These are phyloP conservation scores for Drosophila yooni DNA, from an alignment of 2,888 invertebrate genomes.

Conservation along the genomic window DNA sequence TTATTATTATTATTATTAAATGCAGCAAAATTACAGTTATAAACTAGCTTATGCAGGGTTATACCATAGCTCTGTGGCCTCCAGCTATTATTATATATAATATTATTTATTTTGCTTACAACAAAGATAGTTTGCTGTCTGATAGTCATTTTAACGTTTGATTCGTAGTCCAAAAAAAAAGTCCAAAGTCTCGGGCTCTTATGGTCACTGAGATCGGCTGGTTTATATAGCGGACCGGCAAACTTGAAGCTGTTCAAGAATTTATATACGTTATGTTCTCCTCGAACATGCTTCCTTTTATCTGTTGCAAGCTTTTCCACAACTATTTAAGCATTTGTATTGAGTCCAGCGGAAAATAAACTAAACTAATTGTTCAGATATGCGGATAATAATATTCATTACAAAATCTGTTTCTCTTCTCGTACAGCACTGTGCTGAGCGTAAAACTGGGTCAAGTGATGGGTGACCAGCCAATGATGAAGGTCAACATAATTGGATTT, in stretches of 20 bases:
- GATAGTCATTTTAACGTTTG: background rate
- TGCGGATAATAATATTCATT: background rate
- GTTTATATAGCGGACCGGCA: too few relatives aligned
- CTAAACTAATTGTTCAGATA: background rate
- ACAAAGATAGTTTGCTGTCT: background rate
- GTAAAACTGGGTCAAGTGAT: slow-evolving; percentile 91
- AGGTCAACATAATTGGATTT: slow-evolving; percentile 91
- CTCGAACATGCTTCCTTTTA: background rate
- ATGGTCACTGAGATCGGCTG: background rate
- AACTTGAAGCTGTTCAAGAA: too few relatives aligned
- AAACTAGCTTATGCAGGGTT: background rate
- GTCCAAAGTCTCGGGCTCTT: background rate
- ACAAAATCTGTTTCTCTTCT: background rate
- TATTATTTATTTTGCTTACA: too few relatives aligned
- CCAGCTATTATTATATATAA: too few relatives aligned
- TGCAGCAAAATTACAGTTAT: background rate
- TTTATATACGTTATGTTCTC: background rate
- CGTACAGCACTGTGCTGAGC: slow-evolving; percentile 89
- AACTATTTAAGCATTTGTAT: background rate
- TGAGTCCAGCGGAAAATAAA: background rate
- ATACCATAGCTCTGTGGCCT: too few relatives aligned
- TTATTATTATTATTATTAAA: background rate
- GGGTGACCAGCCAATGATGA: slow-evolving; percentile 90
- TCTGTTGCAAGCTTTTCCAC: background rate
- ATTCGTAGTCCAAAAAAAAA: background rate